Conservation (phyloP, 2,113 vertebrate species). For the Pollachius pollachius region DNA sequence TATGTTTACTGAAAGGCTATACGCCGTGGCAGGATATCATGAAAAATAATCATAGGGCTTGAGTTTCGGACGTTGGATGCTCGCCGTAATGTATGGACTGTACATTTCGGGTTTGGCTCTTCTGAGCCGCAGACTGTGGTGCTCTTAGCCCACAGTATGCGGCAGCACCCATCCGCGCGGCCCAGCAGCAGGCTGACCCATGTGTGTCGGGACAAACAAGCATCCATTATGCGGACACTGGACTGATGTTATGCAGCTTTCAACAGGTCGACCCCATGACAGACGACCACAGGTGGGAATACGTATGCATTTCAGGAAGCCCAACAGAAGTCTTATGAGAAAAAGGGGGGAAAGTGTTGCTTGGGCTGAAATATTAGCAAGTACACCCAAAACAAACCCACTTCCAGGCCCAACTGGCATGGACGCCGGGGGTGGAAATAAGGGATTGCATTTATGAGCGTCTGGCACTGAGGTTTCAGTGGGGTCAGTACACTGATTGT, state of each 20-base stretch:
- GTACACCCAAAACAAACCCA: constrained; percentile 78
- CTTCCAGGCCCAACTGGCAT: constrained; percentile 65
- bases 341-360: constrained; percentile 46
- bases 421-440: constrained; percentile 66
- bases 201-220: constrained; percentile 63
- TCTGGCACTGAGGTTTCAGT: constrained; percentile 58
- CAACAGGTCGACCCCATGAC: constrained; percentile 70
- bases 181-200: constrained; percentile 55
- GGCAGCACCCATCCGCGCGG: constrained; percentile 37
- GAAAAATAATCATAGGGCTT: constrained; percentile 49
- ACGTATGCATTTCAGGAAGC: constrained; percentile 68
- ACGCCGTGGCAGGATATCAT: constrained; percentile 43
- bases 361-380: constrained; percentile 56
- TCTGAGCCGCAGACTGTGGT: constrained; percentile 25
- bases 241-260: constrained; percentile 63
- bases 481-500: constrained; percentile 54
- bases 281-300: constrained; percentile 66
- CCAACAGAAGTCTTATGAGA: constrained; percentile 61
- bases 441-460: constrained; percentile 73
- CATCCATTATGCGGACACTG: constrained; percentile 63
- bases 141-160: constrained; percentile 21
- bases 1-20: constrained; percentile 36
- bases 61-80: constrained; percentile 45
- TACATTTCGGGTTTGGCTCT: constrained; percentile 35
- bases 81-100: constrained; percentile 32